A percentile compares a stretch with the other conserved stretches of the same genome.
Conservation (phyloP, 1,140 invertebrate genomes). For the Drosophila mauritiana region DNA sequence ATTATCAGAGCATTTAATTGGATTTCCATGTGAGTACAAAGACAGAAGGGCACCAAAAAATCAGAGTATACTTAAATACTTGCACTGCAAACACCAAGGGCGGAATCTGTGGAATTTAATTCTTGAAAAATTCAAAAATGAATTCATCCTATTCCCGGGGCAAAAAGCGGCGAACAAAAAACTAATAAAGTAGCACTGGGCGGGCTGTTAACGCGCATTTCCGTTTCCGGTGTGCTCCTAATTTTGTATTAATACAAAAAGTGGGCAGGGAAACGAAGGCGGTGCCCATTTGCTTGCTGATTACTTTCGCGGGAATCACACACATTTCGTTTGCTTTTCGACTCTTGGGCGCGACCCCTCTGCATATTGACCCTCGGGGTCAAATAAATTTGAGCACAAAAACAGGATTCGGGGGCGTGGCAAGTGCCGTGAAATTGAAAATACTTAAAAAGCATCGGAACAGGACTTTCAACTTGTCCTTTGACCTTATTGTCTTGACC, state of each 20-base stretch:
- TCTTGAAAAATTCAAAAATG: slow-evolving; percentile 35
- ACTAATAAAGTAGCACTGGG: slow-evolving; percentile 47
- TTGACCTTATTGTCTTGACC: background rate
- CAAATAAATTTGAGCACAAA: slow-evolving; percentile 44
- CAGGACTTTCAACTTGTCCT: slow-evolving; percentile 16
- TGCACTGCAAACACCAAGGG: background rate
- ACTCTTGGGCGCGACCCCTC: slow-evolving; percentile 16
- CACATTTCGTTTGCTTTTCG: slow-evolving; percentile 11
- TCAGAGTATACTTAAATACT: background rate
- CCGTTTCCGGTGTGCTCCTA: slow-evolving; percentile 48
- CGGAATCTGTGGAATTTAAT: slow-evolving; percentile 39
- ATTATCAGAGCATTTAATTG: slow-evolving; percentile 69
- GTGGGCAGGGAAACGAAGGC: background rate
- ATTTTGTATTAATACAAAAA: slow-evolving; percentile 52
- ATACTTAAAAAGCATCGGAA: slow-evolving; percentile 28
- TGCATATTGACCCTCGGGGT: slow-evolving; percentile 26
- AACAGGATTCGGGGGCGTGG: background rate
- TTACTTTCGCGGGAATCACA: slow-evolving; percentile 27
- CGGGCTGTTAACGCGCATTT: slow-evolving; percentile 46
- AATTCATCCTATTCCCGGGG: slow-evolving; percentile 23
- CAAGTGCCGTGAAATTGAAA: slow-evolving; percentile 39
- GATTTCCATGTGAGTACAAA: slow-evolving; percentile 42
- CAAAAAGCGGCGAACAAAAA: slow-evolving; percentile 11
- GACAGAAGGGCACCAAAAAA: background rate
- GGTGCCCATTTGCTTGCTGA: slow-evolving; percentile 12